Evolutionary conservation across 2,113 vertebrate genomes (phyloP), one percentile per base, ranked within the genome.

Genomic region (Malurus cyaneus): DNA sequence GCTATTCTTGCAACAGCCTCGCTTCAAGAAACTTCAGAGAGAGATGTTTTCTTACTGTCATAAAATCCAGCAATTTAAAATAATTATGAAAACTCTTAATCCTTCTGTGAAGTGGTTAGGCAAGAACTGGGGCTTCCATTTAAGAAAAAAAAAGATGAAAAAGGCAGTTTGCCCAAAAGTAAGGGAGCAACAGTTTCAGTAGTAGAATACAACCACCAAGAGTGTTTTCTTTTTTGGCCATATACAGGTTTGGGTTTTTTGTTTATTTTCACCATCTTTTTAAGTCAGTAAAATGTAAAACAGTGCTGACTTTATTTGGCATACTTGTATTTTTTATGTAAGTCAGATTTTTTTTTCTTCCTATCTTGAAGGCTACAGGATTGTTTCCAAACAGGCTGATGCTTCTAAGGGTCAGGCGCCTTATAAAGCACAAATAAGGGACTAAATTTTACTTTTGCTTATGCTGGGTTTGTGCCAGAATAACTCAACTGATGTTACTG

Each of bases 371-470:
- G 86, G 47, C 88, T 54, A 1, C 5, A 47, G 89, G 88, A 86
- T 80, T 77, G 77, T 56, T 92, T 96, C 91, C 91, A 91, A 90
- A 62, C 26, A 71, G 80, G 57, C 65, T 95, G 92, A 79, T 94
- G 65, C 24, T 88, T 70, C 67, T 64, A 39, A 74, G 95, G 91
- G 72, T 91, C 94, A 87, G 92, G 41, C 80, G 25, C 94, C 80
- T 91, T 53, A 15, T 32, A 80, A 92, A 95, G 91, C 84, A 84
- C 92, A 93, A 94, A 94, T 80, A 93, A 86, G 74, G 62, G 69
- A 56, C 92, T 93, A 90, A 94, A 92, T 95, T 92, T 79, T 95
- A 83, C 88, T 93, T 92, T 84, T 93, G 91, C 86, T 93, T 93
- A 53, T 1, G 3, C 61, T 92, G 96, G 69, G 19, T 76, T 86